These are phyloP conservation scores for Papilio aristodemus DNA, from an alignment of 1,140 invertebrate genomes.

Conservation along the genomic window DNA sequence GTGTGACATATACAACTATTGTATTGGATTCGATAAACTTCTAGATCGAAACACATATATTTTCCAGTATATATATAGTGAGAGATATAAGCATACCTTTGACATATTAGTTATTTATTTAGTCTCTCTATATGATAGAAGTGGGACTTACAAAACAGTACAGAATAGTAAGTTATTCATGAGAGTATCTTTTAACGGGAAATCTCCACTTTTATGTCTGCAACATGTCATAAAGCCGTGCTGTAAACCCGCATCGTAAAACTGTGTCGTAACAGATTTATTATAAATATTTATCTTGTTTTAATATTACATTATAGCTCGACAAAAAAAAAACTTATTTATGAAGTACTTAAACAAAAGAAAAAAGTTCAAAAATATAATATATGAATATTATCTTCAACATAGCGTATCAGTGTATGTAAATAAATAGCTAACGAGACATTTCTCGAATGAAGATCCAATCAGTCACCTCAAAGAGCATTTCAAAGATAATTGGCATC, in stretches of 20 bases:
- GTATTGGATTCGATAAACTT: no score
- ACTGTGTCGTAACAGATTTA: conserved; percentile 44
- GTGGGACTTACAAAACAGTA: no score
- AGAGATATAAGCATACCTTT: no score
- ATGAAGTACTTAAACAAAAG: not conserved
- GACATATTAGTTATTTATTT: no score
- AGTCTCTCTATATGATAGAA: no score
- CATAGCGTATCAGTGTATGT: not conserved
- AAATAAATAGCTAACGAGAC: conserved; percentile 10
- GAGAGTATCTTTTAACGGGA: conserved; percentile 48
- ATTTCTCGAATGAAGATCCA: conserved; percentile 46
- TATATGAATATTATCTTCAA: not conserved
- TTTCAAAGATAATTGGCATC: conserved; percentile 58
- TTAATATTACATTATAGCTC: conserved; percentile 8
- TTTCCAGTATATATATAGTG: no score
- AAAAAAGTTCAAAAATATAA: no score
- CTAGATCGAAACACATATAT: no score
- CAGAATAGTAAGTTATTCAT: conserved; percentile 57
- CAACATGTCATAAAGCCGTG: conserved; percentile 55
- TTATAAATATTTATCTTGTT: conserved; percentile 54
- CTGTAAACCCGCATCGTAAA: conserved; percentile 54
- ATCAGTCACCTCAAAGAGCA: conserved; percentile 64
- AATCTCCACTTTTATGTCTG: conserved; percentile 60
- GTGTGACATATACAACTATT: no score
- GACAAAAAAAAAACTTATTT: not conserved